Base-by-base conservation (phyloP, 2,888 invertebrate species). In the Gisinianus flammeolus region DNA sequence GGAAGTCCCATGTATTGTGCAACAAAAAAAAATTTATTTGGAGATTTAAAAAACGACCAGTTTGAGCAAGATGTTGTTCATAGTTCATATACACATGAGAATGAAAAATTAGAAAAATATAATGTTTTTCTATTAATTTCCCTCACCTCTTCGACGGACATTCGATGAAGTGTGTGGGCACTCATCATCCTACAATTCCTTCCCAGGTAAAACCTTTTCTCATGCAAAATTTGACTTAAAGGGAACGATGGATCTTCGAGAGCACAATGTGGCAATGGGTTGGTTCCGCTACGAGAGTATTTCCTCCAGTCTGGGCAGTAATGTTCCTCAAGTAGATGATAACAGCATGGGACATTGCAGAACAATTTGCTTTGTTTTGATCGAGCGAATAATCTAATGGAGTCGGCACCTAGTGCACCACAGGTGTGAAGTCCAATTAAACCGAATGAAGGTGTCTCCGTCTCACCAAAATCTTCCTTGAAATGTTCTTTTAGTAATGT, bases 271-370 rank as follows among this genome's bases (percentile, higher is more conserved):
- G 24, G 62, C 24, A 62, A 28, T 22, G 30, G 30, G 2, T 24
- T 56, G 22, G 22, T 24, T 26, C 28, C 30, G 19, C 16, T 22
- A n/a, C 68, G 22, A 12, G 68, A 33, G 28, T 52, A 70, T 30
- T 26, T 58, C 6, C 4, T 22, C n/a, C 54, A n/a, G 6, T 62
- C 33, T 22, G 16, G n/a, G 24, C 56, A 87, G 83, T 87, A 89
- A 80, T 88, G 86, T 85, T 94, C 93, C 0, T 89, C 90, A 26
- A 97, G 87, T 0, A 93, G 89, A 87, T 97, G 94, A 88, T 96
- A 96, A 86, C 97, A 97, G 86, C 97, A 97, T 0, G 95, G 94
- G 54, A 97, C 93, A 86, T 93, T 93, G 85, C 94, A 92, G 0
- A 96, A 86, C 0, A 91, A 89, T 78, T 88, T 88, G 0, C 92